Base-by-base conservation (phyloP, 92 coral and sea anemone genomes). In the Ricordea florida region DNA sequence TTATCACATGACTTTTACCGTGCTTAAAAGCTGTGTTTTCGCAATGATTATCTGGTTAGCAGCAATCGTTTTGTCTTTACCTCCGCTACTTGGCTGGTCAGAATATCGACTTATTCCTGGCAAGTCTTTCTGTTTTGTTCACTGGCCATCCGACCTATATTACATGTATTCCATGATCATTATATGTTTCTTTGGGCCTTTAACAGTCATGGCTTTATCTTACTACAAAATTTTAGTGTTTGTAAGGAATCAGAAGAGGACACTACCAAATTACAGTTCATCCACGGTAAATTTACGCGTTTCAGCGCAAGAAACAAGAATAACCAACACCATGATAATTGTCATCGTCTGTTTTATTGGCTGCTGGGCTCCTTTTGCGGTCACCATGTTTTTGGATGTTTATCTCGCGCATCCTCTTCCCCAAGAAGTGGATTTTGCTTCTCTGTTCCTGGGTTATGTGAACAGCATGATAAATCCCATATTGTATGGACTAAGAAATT, bases 321-420 rank as follows among this genome's bases (percentile, higher is more conserved):
- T 88, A 10, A 88, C 93, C 10, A 83, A 89, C 75, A 92, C 97
- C 16, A 74, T 92, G 10, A 63, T 92, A 69, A 69, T 92, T 10
- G 92, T 89, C 5, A 90, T 92, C 3, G 63, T 83, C 0, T 71
- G 70, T 31, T 89, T 93, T 66, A 65, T 81, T 6, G 18, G 85
- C 3, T 93, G 89, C 56, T 93, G 94, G 98, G 69, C 94, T 6
- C 92, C 94, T 1, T 93, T 89, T 53, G 94, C 94, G 14, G 60
- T 89, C 10, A 89, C 93, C 5, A 93, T 93, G 91, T 66, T 93
- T 26, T 66, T 89, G 17, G 84, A 93, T 27, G 87, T 86, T 14
- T 93, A 85, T 48, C 30, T 36, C 20, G 59, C 74, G 3, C 43
- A 40, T 3, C 71, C 74, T 1, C 66, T 93, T 1, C 93, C 93